Evolutionary conservation across 1,140 invertebrate species (phyloP).

Genomic region (Euura saliciscinereae): DNA sequence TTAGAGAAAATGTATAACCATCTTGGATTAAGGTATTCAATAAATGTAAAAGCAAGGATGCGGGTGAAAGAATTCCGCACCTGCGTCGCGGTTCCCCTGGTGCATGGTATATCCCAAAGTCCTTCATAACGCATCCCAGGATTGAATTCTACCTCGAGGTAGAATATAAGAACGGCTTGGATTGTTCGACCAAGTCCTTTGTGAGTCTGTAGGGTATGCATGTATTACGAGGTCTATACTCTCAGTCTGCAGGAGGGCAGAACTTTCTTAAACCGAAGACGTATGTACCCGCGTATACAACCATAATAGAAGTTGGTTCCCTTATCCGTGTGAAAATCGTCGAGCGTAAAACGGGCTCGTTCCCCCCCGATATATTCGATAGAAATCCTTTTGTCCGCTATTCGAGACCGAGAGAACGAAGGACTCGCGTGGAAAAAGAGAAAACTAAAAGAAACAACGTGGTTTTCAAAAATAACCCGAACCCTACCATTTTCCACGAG

Average conservation of each 20-base stretch:
- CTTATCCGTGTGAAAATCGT: constrained; percentile 5
- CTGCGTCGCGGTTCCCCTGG: not conserved
- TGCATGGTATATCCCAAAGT: not conserved
- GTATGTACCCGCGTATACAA: not conserved
- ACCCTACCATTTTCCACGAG: too few relatives aligned
- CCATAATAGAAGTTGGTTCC: not conserved
- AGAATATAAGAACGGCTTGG: not conserved
- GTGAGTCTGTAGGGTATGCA: not conserved
- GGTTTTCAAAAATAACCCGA: not conserved
- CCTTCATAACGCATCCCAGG: not conserved
- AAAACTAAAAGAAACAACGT: not conserved
- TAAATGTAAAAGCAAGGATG: not conserved
- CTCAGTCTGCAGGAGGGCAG: not conserved
- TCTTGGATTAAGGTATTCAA: not conserved
- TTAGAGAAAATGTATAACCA: not conserved
- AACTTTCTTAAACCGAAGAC: not conserved
- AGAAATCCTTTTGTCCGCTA: constrained; percentile 7
- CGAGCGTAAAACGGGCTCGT: not conserved
- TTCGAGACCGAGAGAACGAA: not conserved
- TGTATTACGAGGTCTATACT: not conserved
- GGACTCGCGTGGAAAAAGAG: not conserved
- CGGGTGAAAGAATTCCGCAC: not conserved
- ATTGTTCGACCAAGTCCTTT: not conserved
- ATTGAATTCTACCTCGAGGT: not conserved
- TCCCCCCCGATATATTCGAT: not conserved